Conservation (phyloP, 2,888 invertebrate species). For the Nematopogon swammerdamellus region DNA sequence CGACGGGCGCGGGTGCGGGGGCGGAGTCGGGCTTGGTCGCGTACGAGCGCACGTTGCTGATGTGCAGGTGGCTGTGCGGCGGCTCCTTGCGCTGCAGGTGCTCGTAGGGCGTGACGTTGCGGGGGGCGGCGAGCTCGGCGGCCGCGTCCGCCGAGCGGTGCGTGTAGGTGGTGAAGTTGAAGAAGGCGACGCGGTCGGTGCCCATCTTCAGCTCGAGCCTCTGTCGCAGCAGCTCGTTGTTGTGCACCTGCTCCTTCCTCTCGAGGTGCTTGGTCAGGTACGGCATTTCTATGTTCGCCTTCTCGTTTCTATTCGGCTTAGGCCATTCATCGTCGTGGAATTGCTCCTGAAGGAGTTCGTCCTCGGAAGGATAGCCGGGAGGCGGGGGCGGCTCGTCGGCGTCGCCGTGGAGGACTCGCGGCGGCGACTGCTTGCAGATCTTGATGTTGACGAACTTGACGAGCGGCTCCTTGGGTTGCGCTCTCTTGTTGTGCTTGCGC, state of each 20-base stretch:
- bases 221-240: not conserved
- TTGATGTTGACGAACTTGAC: not conserved
- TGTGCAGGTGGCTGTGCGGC: slow-evolving; percentile 8
- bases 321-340: slow-evolving; percentile 8
- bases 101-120: slow-evolving; percentile 31
- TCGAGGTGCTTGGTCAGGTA: not conserved
- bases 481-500: slow-evolving; percentile 20
- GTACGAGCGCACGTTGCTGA: slow-evolving; percentile 11
- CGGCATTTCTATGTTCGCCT: too few relatives aligned
- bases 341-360: not conserved
- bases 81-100: slow-evolving; percentile 30
- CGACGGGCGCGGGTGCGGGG: slow-evolving; percentile 14
- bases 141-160: not conserved
- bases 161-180: too few relatives aligned
- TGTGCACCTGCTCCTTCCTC: too few relatives aligned
- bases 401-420: not conserved
- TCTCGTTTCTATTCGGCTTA: too few relatives aligned
- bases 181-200: too few relatives aligned
- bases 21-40: slow-evolving; percentile 16
- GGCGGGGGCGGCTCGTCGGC: slow-evolving; percentile 2
- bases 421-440: slow-evolving; percentile 7
- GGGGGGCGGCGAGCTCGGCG: not conserved
- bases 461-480: slow-evolving; percentile 12
- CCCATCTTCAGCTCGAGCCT: too few relatives aligned
- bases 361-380: not conserved